Evolutionary conservation across 1,140 invertebrate genomes (phyloP).

Genomic region (Atopsyche davidsoni): DNA sequence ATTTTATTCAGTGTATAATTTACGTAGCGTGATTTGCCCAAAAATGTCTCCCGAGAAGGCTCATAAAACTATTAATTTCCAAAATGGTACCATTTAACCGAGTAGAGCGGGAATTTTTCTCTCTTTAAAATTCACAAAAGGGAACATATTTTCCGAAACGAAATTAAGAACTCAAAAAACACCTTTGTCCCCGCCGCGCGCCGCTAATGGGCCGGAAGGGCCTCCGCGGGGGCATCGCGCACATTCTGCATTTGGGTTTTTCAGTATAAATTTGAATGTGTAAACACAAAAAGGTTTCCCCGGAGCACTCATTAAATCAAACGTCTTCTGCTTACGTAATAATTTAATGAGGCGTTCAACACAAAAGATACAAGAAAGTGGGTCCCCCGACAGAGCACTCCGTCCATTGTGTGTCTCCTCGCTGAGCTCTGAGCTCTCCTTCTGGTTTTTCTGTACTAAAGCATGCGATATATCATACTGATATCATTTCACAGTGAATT

Average conservation of each 20-base stretch:
- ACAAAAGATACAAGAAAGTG: conserved; percentile 14
- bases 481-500: too few relatives aligned
- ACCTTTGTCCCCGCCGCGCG: conserved; percentile 8
- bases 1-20: too few relatives aligned
- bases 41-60: too few relatives aligned
- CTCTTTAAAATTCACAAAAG: background rate
- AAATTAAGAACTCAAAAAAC: background rate
- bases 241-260: conserved; percentile 19
- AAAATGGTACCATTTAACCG: too few relatives aligned
- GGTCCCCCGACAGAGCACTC: background rate
- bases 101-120: too few relatives aligned
- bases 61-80: too few relatives aligned
- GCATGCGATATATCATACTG: too few relatives aligned
- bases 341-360: conserved; percentile 21
- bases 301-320: conserved; percentile 27
- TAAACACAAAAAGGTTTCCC: conserved; percentile 26
- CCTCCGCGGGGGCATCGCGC: conserved; percentile 14
- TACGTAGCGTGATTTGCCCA: too few relatives aligned
- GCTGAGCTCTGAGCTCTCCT: too few relatives aligned
- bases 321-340: conserved; percentile 23
- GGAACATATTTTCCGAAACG: background rate
- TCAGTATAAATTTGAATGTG: conserved; percentile 28
- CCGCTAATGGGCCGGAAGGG: conserved; percentile 19
- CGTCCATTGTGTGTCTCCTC: too few relatives aligned
- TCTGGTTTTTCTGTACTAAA: too few relatives aligned